A percentile compares a stretch with the other conserved stretches of the same genome.
These are phyloP conservation scores for Trissolcus brochymenae DNA, from an alignment of 2,888 invertebrate genomes.

Conservation along the genomic window DNA sequence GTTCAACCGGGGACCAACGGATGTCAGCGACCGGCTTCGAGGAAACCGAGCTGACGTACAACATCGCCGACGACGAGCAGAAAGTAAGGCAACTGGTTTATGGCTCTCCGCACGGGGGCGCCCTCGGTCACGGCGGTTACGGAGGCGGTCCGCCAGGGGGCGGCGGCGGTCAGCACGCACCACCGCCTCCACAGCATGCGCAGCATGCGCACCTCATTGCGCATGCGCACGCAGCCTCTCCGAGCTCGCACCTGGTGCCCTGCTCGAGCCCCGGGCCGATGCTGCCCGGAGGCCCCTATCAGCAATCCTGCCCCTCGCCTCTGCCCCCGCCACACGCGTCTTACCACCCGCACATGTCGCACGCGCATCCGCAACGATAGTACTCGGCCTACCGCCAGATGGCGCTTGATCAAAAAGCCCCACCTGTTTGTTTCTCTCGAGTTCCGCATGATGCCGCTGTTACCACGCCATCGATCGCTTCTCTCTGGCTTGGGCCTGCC, in stretches of 20 bases:
- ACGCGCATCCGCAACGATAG: conserved; percentile 90
- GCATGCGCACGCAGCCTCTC: conserved; percentile 79
- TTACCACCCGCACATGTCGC: conserved; percentile 82
- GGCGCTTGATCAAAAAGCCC: conserved; percentile 6
- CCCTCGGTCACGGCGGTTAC: conserved; percentile 76
- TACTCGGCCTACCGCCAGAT: conserved; percentile 19
- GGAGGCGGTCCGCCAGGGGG: conserved; percentile 68
- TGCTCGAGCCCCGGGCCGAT: conserved; percentile 85
- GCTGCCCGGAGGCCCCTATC: conserved; percentile 79
- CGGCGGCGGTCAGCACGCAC: conserved; percentile 59
- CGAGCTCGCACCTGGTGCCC: conserved; percentile 78
- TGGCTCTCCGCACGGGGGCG: conserved; percentile 83
- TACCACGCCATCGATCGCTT: not conserved
- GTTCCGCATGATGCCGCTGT: conserved; percentile 7
- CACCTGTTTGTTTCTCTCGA: not conserved
- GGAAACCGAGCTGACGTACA: conserved; percentile 98
- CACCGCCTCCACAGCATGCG: conserved; percentile 62
- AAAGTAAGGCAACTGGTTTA: conserved; percentile 98
- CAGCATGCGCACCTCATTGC: conserved; percentile 81
- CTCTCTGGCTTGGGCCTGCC: not conserved
- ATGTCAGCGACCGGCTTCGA: conserved; percentile 99
- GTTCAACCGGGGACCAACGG: conserved; percentile 88
- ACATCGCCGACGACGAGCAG: conserved; percentile 95
- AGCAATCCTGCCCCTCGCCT: conserved; percentile 85
- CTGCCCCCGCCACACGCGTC: conserved; percentile 81